Percentiles rank a stretch among this genome's conserved stretches.
Conservation (phyloP, 2,797 vertebrate species). For the Enoplosus armatus region DNA sequence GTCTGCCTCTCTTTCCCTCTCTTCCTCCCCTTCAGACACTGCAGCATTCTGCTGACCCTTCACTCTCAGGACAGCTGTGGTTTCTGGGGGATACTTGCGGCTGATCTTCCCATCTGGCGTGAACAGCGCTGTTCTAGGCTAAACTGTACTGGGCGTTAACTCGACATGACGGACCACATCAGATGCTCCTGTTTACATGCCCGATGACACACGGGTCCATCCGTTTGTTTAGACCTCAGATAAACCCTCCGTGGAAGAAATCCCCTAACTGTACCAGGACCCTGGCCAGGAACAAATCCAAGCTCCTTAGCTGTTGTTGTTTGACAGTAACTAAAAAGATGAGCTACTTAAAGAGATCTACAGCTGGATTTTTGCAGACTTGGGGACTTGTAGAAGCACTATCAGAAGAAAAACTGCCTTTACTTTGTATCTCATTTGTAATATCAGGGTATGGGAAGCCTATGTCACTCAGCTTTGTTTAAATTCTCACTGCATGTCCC, state of each 20-base stretch:
- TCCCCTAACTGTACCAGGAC: slow-evolving; percentile 43
- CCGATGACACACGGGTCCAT: slow-evolving; percentile 68
- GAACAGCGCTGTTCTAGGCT: slow-evolving; percentile 44
- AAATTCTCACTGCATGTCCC: not conserved
- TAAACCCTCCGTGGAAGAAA: slow-evolving; percentile 63
- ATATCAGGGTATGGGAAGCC: not conserved
- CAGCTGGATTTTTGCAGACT: not conserved
- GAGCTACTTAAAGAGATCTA: slow-evolving; percentile 9
- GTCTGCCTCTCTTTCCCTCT: slow-evolving; percentile 7
- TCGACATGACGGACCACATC: slow-evolving; percentile 68
- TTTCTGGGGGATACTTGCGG: slow-evolving; percentile 67
- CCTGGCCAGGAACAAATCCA: slow-evolving; percentile 19
- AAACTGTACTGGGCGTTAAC: slow-evolving; percentile 62
- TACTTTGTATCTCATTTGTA: not conserved
- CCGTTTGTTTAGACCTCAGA: slow-evolving; percentile 65
- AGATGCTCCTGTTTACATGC: slow-evolving; percentile 72
- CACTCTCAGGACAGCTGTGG: slow-evolving; percentile 78
- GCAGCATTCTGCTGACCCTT: slow-evolving; percentile 78
- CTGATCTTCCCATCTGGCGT: slow-evolving; percentile 72
- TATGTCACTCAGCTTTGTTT: slow-evolving; percentile 1
- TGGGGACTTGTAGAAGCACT: not conserved
- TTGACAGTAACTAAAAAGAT: slow-evolving; percentile 28
- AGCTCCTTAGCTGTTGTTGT: slow-evolving; percentile 21
- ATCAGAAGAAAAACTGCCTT: slow-evolving; percentile 13
- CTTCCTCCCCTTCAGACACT: slow-evolving; percentile 42